Percentiles rank a stretch among this genome's conserved stretches.
Conservation (phyloP, 2,113 vertebrate genomes). For the Mixornis gularis region DNA sequence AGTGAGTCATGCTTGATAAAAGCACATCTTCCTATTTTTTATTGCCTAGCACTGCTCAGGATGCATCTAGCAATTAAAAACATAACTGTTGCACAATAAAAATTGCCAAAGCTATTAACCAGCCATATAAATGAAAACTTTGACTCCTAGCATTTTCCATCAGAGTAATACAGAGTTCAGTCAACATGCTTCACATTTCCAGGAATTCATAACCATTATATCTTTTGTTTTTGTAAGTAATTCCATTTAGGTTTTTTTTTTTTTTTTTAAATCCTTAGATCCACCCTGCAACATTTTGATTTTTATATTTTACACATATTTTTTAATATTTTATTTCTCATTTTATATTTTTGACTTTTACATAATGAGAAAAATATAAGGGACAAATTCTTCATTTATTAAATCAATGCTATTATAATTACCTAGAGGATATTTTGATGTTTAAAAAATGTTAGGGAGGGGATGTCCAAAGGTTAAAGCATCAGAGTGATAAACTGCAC, state of each 20-base stretch:
- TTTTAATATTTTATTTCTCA: too few species aligned
- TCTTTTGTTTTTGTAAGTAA: background rate
- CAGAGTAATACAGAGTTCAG: background rate
- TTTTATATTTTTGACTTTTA: background rate
- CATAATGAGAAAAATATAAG: background rate
- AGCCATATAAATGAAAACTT: conserved; percentile 10
- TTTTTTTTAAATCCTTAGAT: too few species aligned
- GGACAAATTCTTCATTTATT: background rate
- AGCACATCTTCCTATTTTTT: background rate
- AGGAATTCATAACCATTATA: background rate
- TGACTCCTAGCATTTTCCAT: background rate
- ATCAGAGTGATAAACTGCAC: background rate
- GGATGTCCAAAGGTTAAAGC: background rate
- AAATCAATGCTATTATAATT: background rate
- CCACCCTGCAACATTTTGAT: background rate
- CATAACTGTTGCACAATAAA: background rate
- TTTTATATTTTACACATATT: too few species aligned
- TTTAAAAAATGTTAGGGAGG: background rate
- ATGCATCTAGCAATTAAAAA: background rate
- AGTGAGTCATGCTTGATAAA: background rate
- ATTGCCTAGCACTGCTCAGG: background rate
- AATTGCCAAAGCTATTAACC: conserved; percentile 18
- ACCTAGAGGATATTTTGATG: background rate
- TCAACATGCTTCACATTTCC: background rate
- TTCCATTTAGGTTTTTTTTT: background rate